phyloP scores from a whole-genome alignment of 2,113 vertebrate species.

The Xiphophorus couchianus region DNA sequence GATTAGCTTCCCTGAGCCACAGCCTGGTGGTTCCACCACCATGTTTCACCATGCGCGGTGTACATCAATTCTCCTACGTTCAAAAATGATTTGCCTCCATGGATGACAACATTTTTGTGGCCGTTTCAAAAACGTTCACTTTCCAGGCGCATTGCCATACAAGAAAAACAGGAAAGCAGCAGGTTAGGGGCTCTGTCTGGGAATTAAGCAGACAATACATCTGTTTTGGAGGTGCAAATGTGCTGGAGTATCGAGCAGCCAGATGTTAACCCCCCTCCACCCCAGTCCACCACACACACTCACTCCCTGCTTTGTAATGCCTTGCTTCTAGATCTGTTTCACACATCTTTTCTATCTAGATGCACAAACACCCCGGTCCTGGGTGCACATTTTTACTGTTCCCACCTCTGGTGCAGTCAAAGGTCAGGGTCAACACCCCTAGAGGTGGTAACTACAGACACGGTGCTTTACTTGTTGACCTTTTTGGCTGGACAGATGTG shows the following conservation, averaged over 20 bases:
- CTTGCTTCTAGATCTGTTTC: background rate
- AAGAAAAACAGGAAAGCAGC: conserved; percentile 47
- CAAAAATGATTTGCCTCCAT: background rate
- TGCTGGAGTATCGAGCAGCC: conserved; percentile 53
- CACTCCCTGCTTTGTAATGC: background rate
- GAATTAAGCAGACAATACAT: conserved; percentile 72
- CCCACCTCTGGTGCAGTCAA: conserved; percentile 33
- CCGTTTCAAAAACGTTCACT: background rate
- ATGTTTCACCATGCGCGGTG: background rate
- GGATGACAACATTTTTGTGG: background rate
- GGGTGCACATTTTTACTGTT: conserved; percentile 47
- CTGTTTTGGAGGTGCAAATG: conserved; percentile 66
- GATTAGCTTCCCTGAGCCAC: background rate
- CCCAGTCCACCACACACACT: background rate
- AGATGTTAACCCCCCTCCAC: conserved; percentile 67
- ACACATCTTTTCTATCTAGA: conserved; percentile 44
- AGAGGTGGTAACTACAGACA: conserved; percentile 46
- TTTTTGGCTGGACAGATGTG: conserved; percentile 39
- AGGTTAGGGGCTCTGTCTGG: conserved; percentile 59
- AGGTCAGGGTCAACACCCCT: conserved; percentile 60
- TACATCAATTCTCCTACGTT: background rate
- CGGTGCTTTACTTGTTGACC: conserved; percentile 24
- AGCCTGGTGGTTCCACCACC: background rate
- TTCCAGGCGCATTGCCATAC: background rate
- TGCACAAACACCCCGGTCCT: conserved; percentile 24